Conservation (phyloP, 2,797 vertebrate species). For the Poeciliopsis infans region DNA sequence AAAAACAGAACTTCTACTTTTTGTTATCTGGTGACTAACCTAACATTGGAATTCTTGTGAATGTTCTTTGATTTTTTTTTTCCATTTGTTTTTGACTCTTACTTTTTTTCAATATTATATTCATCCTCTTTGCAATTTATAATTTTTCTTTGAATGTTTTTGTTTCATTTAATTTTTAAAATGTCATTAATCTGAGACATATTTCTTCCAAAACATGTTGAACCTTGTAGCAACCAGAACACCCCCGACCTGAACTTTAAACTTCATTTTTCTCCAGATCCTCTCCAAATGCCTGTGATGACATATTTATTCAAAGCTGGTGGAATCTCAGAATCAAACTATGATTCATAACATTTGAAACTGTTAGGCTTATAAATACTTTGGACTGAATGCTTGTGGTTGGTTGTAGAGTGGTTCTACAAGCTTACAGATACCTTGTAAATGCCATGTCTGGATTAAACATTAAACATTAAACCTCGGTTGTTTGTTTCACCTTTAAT, state of each 20-base stretch:
- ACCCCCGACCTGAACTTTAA: neutral
- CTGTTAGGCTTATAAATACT: neutral
- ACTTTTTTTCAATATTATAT: neutral
- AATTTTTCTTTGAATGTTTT: neutral
- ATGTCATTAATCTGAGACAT: neutral
- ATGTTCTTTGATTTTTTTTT: neutral
- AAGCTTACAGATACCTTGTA: neutral
- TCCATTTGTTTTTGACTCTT: neutral
- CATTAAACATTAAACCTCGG: neutral
- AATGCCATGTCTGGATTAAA: neutral
- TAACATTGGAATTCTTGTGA: neutral
- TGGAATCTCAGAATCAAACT: neutral
- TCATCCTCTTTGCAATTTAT: neutral
- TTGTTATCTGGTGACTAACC: neutral
- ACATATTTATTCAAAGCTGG: neutral
- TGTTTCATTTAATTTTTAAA: neutral
- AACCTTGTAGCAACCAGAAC: neutral
- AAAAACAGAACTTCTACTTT: neutral
- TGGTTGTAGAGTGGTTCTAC: neutral
- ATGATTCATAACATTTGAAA: no score
- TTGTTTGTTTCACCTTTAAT: neutral
- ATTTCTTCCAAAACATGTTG: neutral
- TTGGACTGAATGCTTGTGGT: neutral
- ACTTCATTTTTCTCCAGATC: neutral
- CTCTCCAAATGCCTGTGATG: neutral